Conservation (phyloP, 2,888 invertebrate species). For the Lamellibrachia columna region DNA sequence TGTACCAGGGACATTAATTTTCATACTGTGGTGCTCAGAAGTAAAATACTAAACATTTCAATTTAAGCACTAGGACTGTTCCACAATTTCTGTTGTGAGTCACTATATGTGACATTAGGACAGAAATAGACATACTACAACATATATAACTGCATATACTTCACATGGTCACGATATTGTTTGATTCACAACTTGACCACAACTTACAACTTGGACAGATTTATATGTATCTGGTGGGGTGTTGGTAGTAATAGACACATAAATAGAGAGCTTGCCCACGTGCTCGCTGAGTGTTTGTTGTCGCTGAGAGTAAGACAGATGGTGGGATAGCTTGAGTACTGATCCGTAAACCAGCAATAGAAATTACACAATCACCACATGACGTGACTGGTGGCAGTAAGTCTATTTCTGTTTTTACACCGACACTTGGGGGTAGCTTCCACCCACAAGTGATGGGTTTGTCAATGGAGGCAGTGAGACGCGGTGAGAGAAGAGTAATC, state of each 20-base stretch:
- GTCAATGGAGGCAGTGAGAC: background rate
- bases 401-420: background rate
- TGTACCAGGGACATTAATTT: too few relatives aligned
- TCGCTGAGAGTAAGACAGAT: background rate
- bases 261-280: background rate
- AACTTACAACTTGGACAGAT: background rate
- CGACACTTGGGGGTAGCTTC: background rate
- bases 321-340: background rate
- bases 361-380: background rate
- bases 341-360: background rate
- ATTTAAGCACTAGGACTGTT: background rate
- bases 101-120: background rate
- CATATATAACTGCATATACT: background rate
- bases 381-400: background rate
- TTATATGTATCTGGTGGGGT: background rate
- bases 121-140: background rate
- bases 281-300: background rate
- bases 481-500: background rate
- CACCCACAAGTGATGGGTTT: background rate
- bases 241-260: slow-evolving; percentile 1
- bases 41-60: background rate
- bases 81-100: background rate
- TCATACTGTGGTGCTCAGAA: background rate
- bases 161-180: background rate
- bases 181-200: background rate